Evolutionary conservation across 2,888 invertebrate genomes (phyloP), one percentile per base, ranked within the genome.

Genomic region (Rutpela maculata): DNA sequence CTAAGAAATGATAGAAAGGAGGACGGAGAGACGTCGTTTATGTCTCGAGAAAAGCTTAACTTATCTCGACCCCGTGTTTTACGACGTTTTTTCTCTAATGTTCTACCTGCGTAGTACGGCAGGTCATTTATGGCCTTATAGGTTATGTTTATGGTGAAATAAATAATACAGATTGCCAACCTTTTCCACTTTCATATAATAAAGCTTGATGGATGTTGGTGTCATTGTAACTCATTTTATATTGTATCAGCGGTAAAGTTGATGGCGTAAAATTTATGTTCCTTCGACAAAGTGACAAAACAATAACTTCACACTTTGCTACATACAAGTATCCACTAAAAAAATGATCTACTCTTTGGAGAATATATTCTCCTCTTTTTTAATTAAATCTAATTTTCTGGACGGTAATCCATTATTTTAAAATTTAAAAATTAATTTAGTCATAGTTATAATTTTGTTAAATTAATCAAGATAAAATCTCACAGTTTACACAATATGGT

Each of bases 151-250:
- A 83, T 80, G 81, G 83, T 68, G 78, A 77, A 83, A 83, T 83
- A 83, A 83, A 84, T 84, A 84, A 83, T 83, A 83, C 81, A 83
- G 81, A 82, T 82, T 81, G 82, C 80, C 72, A 74, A 77, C 78
- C 75, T 77, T 76, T 80, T 78, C 69, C 68, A 77, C 63, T 60
- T 59, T 56, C 38, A 57, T 59, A 75, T 78, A 75, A 79, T 80
- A 81, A 81, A 78, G 78, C 57, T 6, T 72, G 78, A 80, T 78
- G 77, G 75, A 79, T 78, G 78, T 77, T 38, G 59, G 60, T 59
- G 59, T 70, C 60, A 60, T 60, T 60, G 70, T 70, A 70, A 70
- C 70, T 70, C 70, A 70, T 70, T 70, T 70, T 70, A 60, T 70
- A 70, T 69, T 70, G 38, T 59, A 70, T 70, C 70, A 26, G 43